Conservation (phyloP, 2,888 invertebrate genomes). For the Epistrophe grossulariae region DNA sequence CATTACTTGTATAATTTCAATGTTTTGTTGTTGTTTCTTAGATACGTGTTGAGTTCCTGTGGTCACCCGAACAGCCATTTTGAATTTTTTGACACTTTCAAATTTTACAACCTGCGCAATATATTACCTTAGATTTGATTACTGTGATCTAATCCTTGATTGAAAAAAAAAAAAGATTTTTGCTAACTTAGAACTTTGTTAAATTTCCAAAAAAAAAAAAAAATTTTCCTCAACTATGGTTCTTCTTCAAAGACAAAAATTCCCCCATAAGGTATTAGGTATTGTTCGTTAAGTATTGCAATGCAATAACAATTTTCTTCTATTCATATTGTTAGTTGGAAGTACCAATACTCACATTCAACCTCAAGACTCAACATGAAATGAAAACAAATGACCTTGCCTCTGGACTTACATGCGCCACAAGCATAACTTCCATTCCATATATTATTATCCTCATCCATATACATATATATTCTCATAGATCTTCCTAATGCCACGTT, state of each 20-base stretch:
- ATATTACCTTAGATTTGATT: no score
- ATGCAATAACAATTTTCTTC: conserved; percentile 9
- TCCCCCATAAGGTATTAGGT: not conserved
- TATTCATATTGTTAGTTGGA: not conserved
- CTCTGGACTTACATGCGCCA: conserved; percentile 26
- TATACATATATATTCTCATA: not conserved
- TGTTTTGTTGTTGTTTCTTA: no score
- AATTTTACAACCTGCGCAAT: no score
- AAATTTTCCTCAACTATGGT: no score
- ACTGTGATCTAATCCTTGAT: no score
- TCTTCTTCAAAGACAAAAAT: not conserved
- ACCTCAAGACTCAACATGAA: not conserved
- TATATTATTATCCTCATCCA: conserved; percentile 21
- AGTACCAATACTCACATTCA: not conserved
- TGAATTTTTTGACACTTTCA: no score
- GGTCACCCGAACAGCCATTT: no score
- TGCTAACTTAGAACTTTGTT: no score
- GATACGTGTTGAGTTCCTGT: no score
- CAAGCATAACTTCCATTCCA: conserved; percentile 25
- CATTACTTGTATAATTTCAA: no score
- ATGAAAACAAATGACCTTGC: conserved; percentile 57
- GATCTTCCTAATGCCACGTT: conserved; percentile 51
- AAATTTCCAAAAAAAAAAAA: no score
- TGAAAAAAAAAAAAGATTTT: no score
- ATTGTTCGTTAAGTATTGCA: not conserved